Percentiles rank a stretch among this genome's conserved stretches.
Evolutionary conservation across 2,888 invertebrate genomes (phyloP).

Genomic region (Fissipunctia ypsillon): DNA sequence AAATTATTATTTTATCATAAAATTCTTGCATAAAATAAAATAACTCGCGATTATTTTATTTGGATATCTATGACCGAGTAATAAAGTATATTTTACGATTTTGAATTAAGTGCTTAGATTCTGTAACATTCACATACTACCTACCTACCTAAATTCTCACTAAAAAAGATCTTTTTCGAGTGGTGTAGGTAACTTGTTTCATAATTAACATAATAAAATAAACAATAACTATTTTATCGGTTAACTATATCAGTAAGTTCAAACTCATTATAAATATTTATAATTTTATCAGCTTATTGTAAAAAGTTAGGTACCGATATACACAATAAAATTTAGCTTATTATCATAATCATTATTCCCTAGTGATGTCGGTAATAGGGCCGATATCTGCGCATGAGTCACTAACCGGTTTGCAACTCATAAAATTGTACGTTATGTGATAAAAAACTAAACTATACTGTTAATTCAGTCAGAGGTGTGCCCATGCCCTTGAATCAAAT

Average conservation of each 20-base stretch:
- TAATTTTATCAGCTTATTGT: constrained; percentile 29
- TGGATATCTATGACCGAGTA: background rate
- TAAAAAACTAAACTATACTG: constrained; percentile 31
- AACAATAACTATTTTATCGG: constrained; percentile 35
- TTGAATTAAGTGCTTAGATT: background rate
- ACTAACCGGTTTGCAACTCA: constrained; percentile 35
- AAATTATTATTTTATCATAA: background rate
- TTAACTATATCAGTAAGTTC: constrained; percentile 14
- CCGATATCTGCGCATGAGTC: constrained; percentile 32
- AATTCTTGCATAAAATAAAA: background rate
- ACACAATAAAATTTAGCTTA: constrained; percentile 29
- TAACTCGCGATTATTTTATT: background rate
- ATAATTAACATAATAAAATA: constrained; percentile 18
- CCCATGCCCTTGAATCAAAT: constrained; percentile 27
- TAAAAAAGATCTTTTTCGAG: background rate
- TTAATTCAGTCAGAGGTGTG: constrained; percentile 23
- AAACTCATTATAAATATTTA: constrained; percentile 45
- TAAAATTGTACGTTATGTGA: constrained; percentile 17
- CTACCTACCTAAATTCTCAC: background rate
- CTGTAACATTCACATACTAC: background rate
- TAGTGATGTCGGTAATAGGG: constrained; percentile 31
- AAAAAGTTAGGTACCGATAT: constrained; percentile 3
- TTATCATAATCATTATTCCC: constrained; percentile 31
- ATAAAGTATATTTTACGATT: background rate
- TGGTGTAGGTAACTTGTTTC: constrained; percentile 1